A percentile compares a stretch with the other conserved stretches of the same genome.
phyloP scores from a whole-genome alignment of 2,797 vertebrate genomes.

The Kryptopterus vitreolus region DNA sequence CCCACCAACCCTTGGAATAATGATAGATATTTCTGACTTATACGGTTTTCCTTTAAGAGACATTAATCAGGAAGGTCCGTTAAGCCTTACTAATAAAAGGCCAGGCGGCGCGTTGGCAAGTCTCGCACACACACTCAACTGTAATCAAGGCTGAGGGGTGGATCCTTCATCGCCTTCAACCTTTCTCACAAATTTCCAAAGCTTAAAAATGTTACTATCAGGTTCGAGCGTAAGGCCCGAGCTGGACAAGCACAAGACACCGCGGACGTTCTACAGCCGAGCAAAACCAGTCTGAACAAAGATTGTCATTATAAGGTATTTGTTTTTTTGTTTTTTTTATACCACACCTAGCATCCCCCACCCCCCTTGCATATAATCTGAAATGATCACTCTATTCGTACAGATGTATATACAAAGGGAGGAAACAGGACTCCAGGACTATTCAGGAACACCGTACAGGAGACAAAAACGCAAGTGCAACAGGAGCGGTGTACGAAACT shows the following conservation, averaged over 20 bases:
- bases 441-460: not conserved
- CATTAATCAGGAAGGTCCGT: not conserved
- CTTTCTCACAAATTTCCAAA: slow-evolving; percentile 65
- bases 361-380: not conserved
- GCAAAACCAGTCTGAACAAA: not conserved
- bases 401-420: not conserved
- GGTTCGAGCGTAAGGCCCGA: slow-evolving; percentile 32
- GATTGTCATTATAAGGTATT: not conserved
- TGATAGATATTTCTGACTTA: not conserved
- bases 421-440: slow-evolving; percentile 3
- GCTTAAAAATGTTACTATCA: slow-evolving; percentile 43
- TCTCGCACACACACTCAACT: slow-evolving; percentile 13
- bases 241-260: slow-evolving; percentile 35
- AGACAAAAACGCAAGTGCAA: not conserved
- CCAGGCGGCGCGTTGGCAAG: not conserved
- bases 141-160: slow-evolving; percentile 40
- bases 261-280: slow-evolving; percentile 10
- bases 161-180: slow-evolving; percentile 56
- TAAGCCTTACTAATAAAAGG: not conserved
- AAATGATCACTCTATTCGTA: slow-evolving; percentile 5
- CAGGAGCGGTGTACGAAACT: not conserved
- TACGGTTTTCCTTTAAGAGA: not conserved
- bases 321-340: too few species aligned
- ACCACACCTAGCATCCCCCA: too few species aligned
- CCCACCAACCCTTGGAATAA: too few species aligned